phyloP scores from a whole-genome alignment of 2,888 invertebrate species.

The Boloria euphrosyne region DNA sequence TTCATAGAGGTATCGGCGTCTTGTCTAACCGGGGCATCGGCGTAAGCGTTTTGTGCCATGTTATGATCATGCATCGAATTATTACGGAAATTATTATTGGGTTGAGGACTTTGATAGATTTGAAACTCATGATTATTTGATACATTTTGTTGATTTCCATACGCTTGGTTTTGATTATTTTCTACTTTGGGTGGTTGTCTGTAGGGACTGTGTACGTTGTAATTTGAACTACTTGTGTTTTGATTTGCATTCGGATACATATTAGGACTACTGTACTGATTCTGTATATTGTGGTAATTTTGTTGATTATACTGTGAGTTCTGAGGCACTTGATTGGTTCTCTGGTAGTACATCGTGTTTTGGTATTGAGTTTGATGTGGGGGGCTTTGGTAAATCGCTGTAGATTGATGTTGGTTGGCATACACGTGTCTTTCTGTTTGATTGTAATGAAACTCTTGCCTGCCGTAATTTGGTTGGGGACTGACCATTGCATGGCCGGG shows the following conservation, averaged over 20 bases:
- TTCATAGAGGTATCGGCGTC: constrained; percentile 49
- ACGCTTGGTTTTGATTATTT: constrained; percentile 52
- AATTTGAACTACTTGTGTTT: constrained; percentile 59
- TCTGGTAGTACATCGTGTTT: constrained; percentile 70
- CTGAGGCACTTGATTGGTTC: constrained; percentile 57
- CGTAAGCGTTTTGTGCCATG: constrained; percentile 49
- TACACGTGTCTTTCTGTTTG: constrained; percentile 70
- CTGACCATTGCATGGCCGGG: constrained; percentile 72
- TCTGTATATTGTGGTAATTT: constrained; percentile 61
- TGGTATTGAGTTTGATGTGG: constrained; percentile 73
- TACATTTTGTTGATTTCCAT: constrained; percentile 45
- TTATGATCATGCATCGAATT: constrained; percentile 49
- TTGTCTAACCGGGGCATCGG: constrained; percentile 56
- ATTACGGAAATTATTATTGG: constrained; percentile 56
- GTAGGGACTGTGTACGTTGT: constrained; percentile 66
- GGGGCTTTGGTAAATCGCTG: constrained; percentile 65
- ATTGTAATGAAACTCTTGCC: constrained; percentile 69
- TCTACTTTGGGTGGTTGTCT: constrained; percentile 65
- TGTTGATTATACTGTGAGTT: constrained; percentile 64
- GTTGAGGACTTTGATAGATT: constrained; percentile 73
- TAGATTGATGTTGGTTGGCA: constrained; percentile 57
- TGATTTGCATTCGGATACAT: constrained; percentile 55
- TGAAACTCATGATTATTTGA: constrained; percentile 63
- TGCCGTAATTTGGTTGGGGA: constrained; percentile 65
- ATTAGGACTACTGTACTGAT: constrained; percentile 62